These are phyloP conservation scores for Tupaia chinensis DNA, from an alignment of 2,113 vertebrate genomes.

Conservation along the genomic window DNA sequence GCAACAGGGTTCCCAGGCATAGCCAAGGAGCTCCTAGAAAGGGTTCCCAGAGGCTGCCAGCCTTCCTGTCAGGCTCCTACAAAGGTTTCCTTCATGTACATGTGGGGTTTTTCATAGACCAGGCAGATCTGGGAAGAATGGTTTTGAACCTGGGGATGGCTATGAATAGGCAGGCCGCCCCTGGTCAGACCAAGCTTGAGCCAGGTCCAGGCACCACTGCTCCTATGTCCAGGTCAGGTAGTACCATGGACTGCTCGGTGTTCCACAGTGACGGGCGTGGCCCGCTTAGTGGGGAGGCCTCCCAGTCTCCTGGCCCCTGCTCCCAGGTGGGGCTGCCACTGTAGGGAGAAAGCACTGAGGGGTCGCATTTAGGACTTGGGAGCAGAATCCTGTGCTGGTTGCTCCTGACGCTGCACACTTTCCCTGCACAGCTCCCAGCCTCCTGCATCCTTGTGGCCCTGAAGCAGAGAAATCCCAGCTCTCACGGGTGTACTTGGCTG, in stretches of 20 bases:
- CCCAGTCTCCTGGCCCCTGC: neutral
- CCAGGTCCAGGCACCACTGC: neutral
- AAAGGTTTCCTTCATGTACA: neutral
- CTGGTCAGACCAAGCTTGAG: neutral
- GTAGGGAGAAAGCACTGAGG: neutral
- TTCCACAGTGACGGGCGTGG: rapidly evolving
- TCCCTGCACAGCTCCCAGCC: neutral
- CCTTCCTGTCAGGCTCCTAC: neutral
- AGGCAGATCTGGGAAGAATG: neutral
- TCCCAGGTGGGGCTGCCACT: neutral
- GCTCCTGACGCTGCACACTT: neutral
- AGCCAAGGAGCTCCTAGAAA: neutral
- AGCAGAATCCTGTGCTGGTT: neutral
- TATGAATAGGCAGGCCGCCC: neutral
- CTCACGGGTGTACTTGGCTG: neutral
- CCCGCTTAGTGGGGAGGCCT: neutral
- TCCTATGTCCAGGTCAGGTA: neutral
- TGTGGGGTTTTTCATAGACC: neutral
- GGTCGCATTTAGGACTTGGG: neutral
- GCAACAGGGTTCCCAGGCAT: neutral
- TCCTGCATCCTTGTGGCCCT: neutral
- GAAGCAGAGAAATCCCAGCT: neutral
- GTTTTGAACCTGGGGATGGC: neutral
- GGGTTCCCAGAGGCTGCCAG: neutral
- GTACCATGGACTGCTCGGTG: neutral